These are phyloP conservation scores for Drosophila baimaii DNA, from an alignment of 1,140 invertebrate species.

Conservation along the genomic window DNA sequence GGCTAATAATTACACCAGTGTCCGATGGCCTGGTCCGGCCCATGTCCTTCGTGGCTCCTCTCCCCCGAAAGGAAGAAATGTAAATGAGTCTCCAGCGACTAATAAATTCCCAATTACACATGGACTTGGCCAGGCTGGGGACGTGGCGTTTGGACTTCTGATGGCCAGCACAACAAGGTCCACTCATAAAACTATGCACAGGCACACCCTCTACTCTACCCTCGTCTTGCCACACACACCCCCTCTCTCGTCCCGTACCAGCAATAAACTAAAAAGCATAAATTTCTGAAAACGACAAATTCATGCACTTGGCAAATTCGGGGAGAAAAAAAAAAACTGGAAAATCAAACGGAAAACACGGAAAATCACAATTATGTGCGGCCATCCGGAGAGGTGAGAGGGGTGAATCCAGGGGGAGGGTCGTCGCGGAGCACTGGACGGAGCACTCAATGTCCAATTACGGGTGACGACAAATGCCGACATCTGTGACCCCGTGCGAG, in stretches of 20 bases:
- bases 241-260: background rate
- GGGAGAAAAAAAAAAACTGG: slow-evolving; percentile 25
- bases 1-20: slow-evolving; percentile 70
- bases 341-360: slow-evolving; percentile 77
- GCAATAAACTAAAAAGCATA: slow-evolving; percentile 81
- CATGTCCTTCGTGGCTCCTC: slow-evolving; percentile 1
- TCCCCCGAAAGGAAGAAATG: slow-evolving; percentile 53
- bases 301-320: slow-evolving; percentile 45
- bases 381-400: slow-evolving; percentile 34
- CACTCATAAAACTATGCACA: slow-evolving; percentile 61
- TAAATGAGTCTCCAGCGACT: slow-evolving; percentile 80
- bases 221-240: background rate
- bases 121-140: slow-evolving; percentile 49
- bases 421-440: background rate
- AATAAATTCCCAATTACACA: slow-evolving; percentile 82
- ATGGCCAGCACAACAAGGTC: slow-evolving; percentile 47
- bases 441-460: slow-evolving; percentile 68
- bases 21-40: slow-evolving; percentile 8
- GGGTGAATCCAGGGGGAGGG: slow-evolving; percentile 24
- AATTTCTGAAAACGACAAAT: slow-evolving; percentile 75
- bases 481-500: slow-evolving; percentile 70
- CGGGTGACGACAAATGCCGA: slow-evolving; percentile 68
- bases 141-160: slow-evolving; percentile 7
- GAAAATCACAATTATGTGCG: slow-evolving; percentile 68
- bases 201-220: slow-evolving; percentile 21